A percentile compares a stretch with the other conserved stretches of the same genome.
phyloP scores from a whole-genome alignment of 53 echinoderm and acorn worm species.

The Paracentrotus lividus region DNA sequence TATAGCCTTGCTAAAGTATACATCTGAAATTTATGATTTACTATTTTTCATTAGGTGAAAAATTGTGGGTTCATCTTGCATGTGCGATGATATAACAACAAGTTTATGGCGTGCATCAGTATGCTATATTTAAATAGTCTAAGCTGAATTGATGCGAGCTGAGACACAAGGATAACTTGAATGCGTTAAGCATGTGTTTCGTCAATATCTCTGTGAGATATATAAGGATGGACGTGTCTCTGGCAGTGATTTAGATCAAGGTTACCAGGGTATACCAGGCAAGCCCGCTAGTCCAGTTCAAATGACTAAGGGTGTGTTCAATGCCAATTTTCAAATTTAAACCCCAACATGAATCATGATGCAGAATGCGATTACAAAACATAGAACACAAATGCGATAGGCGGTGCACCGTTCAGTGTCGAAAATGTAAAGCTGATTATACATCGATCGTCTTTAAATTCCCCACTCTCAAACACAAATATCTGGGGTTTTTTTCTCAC shows the following conservation, averaged over 20 bases:
- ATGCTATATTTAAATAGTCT: conserved; percentile 1
- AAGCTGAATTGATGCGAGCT: conserved; percentile 1
- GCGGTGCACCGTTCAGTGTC: too few species aligned
- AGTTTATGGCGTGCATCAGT: neutral
- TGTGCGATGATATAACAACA: neutral
- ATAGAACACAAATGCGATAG: too few species aligned
- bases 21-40: neutral
- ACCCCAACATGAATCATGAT: too few species aligned
- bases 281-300: too few species aligned
- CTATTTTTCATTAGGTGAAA: neutral
- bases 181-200: conserved; percentile 35
- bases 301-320: too few species aligned
- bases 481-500: too few species aligned
- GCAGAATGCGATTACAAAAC: too few species aligned
- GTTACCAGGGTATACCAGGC: conserved; percentile 29
- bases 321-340: too few species aligned
- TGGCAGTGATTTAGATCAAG: conserved; percentile 55
- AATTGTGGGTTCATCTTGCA: neutral
- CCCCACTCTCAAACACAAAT: too few species aligned
- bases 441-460: too few species aligned
- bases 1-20: neutral
- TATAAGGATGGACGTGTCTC: conserved; percentile 16
- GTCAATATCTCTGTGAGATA: conserved; percentile 44
- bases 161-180: neutral
- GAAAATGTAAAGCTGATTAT: too few species aligned